These are phyloP conservation scores for Aldabrachelys gigantea DNA, from an alignment of 2,113 vertebrate species.

Conservation along the genomic window DNA sequence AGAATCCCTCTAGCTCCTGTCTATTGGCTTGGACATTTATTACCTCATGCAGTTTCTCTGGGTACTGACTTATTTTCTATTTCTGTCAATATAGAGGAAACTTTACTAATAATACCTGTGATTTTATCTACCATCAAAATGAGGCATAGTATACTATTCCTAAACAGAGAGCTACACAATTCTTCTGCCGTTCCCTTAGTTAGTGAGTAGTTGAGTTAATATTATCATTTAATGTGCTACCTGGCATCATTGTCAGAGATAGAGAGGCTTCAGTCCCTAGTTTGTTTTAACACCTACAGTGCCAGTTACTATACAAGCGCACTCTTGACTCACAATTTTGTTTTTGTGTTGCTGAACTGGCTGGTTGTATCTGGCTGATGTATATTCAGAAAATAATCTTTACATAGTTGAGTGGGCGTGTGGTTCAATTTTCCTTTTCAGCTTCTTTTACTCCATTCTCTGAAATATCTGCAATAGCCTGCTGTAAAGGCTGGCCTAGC, in stretches of 20 bases:
- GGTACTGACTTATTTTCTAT: background rate
- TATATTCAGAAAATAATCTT: background rate
- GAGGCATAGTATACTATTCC: background rate
- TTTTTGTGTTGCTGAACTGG: background rate
- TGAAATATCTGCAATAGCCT: background rate
- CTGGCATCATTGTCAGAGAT: background rate
- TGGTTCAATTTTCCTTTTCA: background rate
- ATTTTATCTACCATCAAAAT: background rate
- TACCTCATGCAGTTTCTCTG: accelerated
- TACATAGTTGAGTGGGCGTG: accelerated
- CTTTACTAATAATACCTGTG: background rate
- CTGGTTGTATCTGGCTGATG: background rate
- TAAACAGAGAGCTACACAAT: background rate
- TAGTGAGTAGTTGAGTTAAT: background rate
- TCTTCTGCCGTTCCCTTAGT: background rate
- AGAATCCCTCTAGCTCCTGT: background rate
- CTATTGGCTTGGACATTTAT: background rate
- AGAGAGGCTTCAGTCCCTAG: background rate
- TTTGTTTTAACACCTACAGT: background rate
- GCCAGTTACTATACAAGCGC: accelerated
- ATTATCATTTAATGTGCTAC: background rate
- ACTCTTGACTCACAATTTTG: background rate
- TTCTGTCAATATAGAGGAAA: background rate
- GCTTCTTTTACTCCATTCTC: background rate
- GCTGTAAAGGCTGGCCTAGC: background rate